These are phyloP conservation scores for Furcifer pardalis DNA, from an alignment of 2,797 vertebrate species.

Conservation along the genomic window DNA sequence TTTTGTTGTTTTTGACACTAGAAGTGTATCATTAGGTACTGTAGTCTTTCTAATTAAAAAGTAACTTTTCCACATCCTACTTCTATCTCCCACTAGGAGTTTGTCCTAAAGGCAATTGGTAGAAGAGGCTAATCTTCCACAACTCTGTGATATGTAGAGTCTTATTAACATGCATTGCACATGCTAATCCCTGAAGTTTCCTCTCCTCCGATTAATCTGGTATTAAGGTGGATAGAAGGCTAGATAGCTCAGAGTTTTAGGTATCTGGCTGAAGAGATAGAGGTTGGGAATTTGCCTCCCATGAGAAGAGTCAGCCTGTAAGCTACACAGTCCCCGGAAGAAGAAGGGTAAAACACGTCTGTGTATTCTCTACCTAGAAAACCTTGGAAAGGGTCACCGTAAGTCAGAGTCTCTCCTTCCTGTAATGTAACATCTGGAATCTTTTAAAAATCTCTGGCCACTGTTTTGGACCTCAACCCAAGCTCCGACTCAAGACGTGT, in stretches of 20 bases:
- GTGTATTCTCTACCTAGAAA: no score
- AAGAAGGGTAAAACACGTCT: no score
- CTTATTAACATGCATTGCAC: not conserved
- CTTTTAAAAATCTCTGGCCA: not conserved
- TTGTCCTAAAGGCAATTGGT: not conserved
- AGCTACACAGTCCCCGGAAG: no score
- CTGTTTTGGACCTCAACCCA: not conserved
- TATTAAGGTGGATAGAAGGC: not conserved
- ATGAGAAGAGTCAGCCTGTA: no score
- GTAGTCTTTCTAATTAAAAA: no score
- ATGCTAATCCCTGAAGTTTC: not conserved
- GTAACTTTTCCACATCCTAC: not conserved
- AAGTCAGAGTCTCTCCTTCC: slow-evolving; percentile 8
- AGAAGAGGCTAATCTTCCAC: not conserved
- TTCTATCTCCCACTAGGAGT: not conserved
- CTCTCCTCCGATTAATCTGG: not conserved
- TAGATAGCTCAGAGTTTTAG: no score
- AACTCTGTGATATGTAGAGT: not conserved
- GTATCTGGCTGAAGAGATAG: no score
- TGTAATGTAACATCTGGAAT: slow-evolving; percentile 5
- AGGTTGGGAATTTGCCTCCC: no score
- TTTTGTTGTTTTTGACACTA: no score
- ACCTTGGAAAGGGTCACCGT: no score
- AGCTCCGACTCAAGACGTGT: not conserved
- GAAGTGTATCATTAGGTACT: no score